Base-by-base conservation (phyloP, 1,140 invertebrate species). In the Xylocopa sonorina region DNA sequence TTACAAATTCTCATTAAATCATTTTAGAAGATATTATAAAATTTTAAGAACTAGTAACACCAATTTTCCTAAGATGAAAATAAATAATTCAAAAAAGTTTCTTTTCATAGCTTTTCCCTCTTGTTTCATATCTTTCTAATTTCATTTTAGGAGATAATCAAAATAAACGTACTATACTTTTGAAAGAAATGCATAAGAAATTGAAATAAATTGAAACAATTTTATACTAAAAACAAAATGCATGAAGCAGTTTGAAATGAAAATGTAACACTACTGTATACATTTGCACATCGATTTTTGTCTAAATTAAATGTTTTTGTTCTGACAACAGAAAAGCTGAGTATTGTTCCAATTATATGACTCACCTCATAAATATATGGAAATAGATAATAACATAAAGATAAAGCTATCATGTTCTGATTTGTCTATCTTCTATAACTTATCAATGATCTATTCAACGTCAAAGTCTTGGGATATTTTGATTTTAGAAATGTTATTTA, bases 401-500 rank as follows among this genome's bases (percentile, higher is more conserved):
- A 74, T 78, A 53, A 66, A 74, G 72, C 53, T 75, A 66, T 80
- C 14, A 51, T 51, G 58, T 79, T 69, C 80, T 73, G 63, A 84
- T 58, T 77, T 48, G 16, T 78, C 27, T 41, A 38, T 4, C 53
- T 58, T 43, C 62, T 60, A 53, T 34, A 46, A 84, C 34, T 60
- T 69, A 67, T 29, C 3, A 69, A 29, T 50, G 53, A 68, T 81
- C 21, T 53, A 21, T 60, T 10, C n/a, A n/a, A n/a, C n/a, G n/a
- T 74, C n/a, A 60, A 24, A 86, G 14, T 79, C 53, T 53, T 53
- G 46, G 68, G 41, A 62, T 72, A 18, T 60, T 78, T 77, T 74
- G 55, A 81, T 84, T 75, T 48, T 68, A 57, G 79, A 81, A 81
- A 29, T 78, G 72, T 78, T 53, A 74, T 69, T 43, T 24, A 18